Evolutionary conservation across 2,797 vertebrate species (phyloP).

Genomic region (Scleropages formosus): DNA sequence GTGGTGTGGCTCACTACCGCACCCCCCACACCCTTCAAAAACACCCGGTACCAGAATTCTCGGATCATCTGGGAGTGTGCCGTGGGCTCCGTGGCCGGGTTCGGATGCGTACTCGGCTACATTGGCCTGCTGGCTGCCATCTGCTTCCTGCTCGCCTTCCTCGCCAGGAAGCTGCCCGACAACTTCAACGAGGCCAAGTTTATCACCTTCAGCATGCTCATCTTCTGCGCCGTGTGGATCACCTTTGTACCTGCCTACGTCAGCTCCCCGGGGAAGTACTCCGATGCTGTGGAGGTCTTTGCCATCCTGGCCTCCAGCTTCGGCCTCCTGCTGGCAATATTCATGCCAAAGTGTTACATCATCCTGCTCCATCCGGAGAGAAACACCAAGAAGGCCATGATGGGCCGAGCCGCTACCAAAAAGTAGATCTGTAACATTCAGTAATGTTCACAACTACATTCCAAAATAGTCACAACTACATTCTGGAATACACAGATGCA

Average conservation of each 20-base stretch:
- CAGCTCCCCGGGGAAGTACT: constrained; percentile 51
- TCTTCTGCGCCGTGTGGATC: constrained; percentile 69
- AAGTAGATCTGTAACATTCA: constrained; percentile 10
- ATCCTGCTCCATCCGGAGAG: constrained; percentile 54
- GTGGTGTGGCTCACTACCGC: constrained; percentile 52
- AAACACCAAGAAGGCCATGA: constrained; percentile 63
- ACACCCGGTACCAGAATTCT: constrained; percentile 54
- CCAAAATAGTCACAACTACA: background rate
- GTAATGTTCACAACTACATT: background rate
- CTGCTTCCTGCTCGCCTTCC: constrained; percentile 65
- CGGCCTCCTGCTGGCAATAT: constrained; percentile 46
- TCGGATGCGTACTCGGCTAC: constrained; percentile 63
- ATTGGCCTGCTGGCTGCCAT: constrained; percentile 61
- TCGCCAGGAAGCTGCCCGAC: constrained; percentile 66
- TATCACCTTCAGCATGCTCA: constrained; percentile 72
- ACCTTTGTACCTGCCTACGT: constrained; percentile 64
- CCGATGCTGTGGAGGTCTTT: constrained; percentile 49
- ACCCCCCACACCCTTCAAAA: constrained; percentile 56
- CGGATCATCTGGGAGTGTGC: constrained; percentile 62
- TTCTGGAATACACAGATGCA: background rate
- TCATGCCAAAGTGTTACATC: constrained; percentile 52
- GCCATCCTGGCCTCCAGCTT: constrained; percentile 52
- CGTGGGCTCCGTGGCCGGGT: constrained; percentile 54
- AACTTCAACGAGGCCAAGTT: constrained; percentile 69
- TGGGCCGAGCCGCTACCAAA: constrained; percentile 37